Base-by-base conservation (phyloP, 37 sponge, comb jelly and placozoan species). In the Agelas oroides region DNA sequence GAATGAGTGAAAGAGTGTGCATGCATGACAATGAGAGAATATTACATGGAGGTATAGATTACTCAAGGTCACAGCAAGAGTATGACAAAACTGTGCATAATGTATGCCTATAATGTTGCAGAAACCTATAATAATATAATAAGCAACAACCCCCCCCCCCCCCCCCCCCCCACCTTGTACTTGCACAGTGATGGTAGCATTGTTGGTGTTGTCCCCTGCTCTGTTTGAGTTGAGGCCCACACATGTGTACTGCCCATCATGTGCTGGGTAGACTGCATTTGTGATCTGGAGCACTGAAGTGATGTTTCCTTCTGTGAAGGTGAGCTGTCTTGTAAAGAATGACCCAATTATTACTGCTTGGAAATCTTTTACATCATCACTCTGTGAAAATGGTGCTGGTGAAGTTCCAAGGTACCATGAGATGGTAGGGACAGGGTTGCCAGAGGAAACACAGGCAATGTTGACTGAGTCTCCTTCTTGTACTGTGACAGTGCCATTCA, bases 181-280 rank as follows among this genome's bases (percentile, higher is more conserved):
- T 81, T 88, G 82, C 60, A 88, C 81, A 19, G 75, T 88, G 71
- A 88, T 76, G 1, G 28, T 70, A 16, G 76, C 88, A 70, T 35
- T 76, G 64, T 71, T 52, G 39, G 53, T 79, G 80, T 2, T 57
- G 11, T 30, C 32, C 2, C 18, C 46, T 46, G 3, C 46, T 46
- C 46, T 46, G 5, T 75, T 20, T 1, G 66, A 46, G 68, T 83
- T 83, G 53, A 21, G 21, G 24, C 61, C 71, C 32, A 58, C 34
- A 53, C 83, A 83, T 15, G 37, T 59, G 64, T 83, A 83, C 53
- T 61, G 64, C 58, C 83, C 83, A 62, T 62, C 52, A 40, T 83
- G 63, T 13, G 41, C 30, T 34, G 83, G 83, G 73, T 73, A 83
- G n/a, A 11, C 14, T 15, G 73, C 74, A 72, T n/a, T 59, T 20